Conservation (phyloP, 2,797 vertebrate genomes). For the Hydrophis major region DNA sequence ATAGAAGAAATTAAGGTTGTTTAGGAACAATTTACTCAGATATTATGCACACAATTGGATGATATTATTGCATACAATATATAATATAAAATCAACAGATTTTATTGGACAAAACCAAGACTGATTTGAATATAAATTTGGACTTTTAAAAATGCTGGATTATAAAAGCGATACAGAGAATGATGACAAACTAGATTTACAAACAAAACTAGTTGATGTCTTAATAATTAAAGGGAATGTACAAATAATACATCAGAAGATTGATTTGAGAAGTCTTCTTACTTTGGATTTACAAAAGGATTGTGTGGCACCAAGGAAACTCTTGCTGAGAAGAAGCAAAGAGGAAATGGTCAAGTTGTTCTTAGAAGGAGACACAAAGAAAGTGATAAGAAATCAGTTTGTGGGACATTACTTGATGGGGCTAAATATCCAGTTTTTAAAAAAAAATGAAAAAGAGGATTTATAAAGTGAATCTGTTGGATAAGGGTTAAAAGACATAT, state of each 20-base stretch:
- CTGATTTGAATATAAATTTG: not conserved
- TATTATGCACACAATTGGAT: not conserved
- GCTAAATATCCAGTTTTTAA: too few species aligned
- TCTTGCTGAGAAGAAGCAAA: too few species aligned
- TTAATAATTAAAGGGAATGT: not conserved
- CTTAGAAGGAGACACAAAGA: too few species aligned
- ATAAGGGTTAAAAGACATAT: not conserved
- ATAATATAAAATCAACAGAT: not conserved
- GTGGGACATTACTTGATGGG: too few species aligned
- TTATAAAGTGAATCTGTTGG: too few species aligned
- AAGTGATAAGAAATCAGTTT: too few species aligned
- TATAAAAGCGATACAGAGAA: not conserved
- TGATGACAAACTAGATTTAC: not conserved
- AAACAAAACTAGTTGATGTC: not conserved
- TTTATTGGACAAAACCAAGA: not conserved
- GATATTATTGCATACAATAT: not conserved
- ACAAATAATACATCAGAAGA: too few species aligned
- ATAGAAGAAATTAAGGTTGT: not conserved
- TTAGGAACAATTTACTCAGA: not conserved
- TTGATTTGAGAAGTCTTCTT: too few species aligned
- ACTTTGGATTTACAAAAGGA: too few species aligned
- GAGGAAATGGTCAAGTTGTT: too few species aligned
- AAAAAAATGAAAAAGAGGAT: too few species aligned
- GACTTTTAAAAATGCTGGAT: not conserved
- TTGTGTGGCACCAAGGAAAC: too few species aligned